Base-by-base conservation (phyloP, 2,113 vertebrate species). In the Aix galericulata region DNA sequence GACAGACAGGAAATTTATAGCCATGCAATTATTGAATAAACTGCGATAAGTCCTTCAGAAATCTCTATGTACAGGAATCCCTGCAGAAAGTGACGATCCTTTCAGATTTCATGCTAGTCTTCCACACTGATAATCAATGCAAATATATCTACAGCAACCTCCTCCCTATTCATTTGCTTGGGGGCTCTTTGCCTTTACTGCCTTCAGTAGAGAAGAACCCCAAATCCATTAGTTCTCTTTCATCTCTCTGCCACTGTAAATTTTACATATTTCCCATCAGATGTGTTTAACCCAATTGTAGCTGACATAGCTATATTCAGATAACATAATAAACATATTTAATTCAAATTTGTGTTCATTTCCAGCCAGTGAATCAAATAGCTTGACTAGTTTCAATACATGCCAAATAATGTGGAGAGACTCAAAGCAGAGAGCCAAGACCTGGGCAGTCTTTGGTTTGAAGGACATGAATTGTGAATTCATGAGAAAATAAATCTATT, bases 1-100 rank as follows among this genome's bases (percentile, higher is more conserved):
- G 68, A 75, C 80, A 88, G 82, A 48, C 40, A 86, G 88, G 38
- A 94, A 90, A 95, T 96, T 95, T 95, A 97, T 53, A 83, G 76
- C 52, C 67, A 20, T 75, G 64, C 18, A 95, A 90, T 94, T 95
- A 95, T 17, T 56, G 50, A 91, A 91, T 83, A 88, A 83, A 1
- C 20, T 86, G 17, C 2, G 3, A 13, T 71, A 46, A 59, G 26
- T 88, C 34, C 76, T 59, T 40, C 7, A 76, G 82, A 91, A 83
- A 72, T 46, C 9, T 86, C 42, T 67, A 1, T 48, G 38, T 75
- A 64, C 53, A 83, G 48, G 32, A 91, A 89, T 86, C 29, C 21
- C 42, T 67, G 10, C 17, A 76, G 22, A 85, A 95, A 85, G 11
- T 82, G 20, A 29, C 21, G 1, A 73, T 82, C 59, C n/a, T 17